These are phyloP conservation scores for Melanargia galathea DNA, from an alignment of 2,888 invertebrate species.

Conservation along the genomic window DNA sequence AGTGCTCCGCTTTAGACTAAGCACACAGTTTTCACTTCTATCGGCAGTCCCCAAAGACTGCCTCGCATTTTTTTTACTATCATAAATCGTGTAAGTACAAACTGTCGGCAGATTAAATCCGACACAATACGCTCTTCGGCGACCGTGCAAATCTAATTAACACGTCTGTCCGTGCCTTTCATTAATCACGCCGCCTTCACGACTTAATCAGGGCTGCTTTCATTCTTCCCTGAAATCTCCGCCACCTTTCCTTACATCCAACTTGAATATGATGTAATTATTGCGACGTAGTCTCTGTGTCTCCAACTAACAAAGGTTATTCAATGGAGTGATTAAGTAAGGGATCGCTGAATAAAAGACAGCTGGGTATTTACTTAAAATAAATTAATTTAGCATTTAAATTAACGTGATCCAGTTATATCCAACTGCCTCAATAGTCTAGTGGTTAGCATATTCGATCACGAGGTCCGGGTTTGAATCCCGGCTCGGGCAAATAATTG, in stretches of 20 bases:
- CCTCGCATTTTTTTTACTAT: no score
- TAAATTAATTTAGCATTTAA: no score
- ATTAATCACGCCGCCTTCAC: slow-evolving; percentile 41
- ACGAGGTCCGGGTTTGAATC: no score
- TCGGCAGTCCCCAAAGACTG: no score
- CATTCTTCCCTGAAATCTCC: slow-evolving; percentile 22
- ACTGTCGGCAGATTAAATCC: slow-evolving; percentile 14
- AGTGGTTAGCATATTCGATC: no score
- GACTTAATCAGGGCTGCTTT: slow-evolving; percentile 40
- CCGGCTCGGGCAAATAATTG: no score
- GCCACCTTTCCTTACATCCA: slow-evolving; percentile 32
- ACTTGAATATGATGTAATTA: slow-evolving; percentile 16
- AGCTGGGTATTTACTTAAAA: no score
- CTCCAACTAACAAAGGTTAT: background rate
- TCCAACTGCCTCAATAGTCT: no score
- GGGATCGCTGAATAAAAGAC: background rate
- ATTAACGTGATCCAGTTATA: no score
- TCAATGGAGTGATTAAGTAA: background rate
- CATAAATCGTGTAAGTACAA: slow-evolving; percentile 7
- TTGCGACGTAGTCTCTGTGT: background rate
- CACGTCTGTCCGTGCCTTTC: slow-evolving; percentile 40
- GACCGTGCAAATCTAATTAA: slow-evolving; percentile 42
- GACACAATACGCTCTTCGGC: slow-evolving; percentile 19
- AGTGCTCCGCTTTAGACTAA: no score
- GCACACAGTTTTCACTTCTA: no score